phyloP scores from a whole-genome alignment of 2,888 invertebrate genomes.

The Esperia sulphurella region DNA sequence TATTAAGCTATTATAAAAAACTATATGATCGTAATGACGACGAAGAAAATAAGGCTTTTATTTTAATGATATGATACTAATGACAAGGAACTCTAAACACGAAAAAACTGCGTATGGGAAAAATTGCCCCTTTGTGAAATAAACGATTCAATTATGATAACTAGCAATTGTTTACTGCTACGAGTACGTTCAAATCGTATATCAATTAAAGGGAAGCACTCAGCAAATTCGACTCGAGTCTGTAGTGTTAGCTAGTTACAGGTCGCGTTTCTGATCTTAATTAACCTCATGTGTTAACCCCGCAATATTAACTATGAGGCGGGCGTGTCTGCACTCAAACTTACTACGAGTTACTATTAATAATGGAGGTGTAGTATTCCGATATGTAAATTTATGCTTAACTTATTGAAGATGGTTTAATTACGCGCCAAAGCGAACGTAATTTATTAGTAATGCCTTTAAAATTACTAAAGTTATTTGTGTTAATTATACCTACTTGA shows the following conservation, averaged over 20 bases:
- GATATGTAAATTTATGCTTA: conserved; percentile 64
- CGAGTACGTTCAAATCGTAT: conserved; percentile 71
- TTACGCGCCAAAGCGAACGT: conserved; percentile 36
- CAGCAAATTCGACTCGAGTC: conserved; percentile 48
- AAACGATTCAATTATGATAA: too few relatives aligned
- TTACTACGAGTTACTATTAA: conserved; percentile 37
- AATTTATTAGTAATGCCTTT: conserved; percentile 12
- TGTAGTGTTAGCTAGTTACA: conserved; percentile 60
- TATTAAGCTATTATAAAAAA: too few relatives aligned
- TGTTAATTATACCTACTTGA: too few relatives aligned
- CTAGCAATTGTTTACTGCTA: conserved; percentile 44
- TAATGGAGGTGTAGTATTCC: conserved; percentile 47
- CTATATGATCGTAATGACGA: too few relatives aligned
- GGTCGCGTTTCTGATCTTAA: conserved; percentile 69
- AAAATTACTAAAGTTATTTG: neutral
- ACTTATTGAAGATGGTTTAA: conserved; percentile 57
- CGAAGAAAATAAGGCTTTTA: too few relatives aligned
- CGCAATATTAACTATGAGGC: conserved; percentile 61
- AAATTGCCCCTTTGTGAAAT: too few relatives aligned
- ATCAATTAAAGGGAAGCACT: conserved; percentile 69
- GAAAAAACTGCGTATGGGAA: too few relatives aligned
- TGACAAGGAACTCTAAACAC: too few relatives aligned
- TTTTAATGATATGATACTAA: too few relatives aligned
- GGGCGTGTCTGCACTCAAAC: conserved; percentile 27
- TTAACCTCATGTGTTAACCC: conserved; percentile 75